Conservation (phyloP, 2,888 invertebrate species). For the Halocaridina rubra region DNA sequence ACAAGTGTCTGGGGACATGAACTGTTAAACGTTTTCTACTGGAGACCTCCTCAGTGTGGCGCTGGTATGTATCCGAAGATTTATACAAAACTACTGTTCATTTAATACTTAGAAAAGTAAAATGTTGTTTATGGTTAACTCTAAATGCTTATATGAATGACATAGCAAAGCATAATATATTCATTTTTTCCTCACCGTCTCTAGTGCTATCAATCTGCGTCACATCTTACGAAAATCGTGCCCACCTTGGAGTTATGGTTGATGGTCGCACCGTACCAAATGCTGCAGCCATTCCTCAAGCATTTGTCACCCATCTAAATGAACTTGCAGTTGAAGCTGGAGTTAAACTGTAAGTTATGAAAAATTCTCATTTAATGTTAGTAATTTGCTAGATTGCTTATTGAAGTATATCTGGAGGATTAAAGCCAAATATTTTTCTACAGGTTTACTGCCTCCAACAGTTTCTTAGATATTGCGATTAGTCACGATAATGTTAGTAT, state of each 20-base stretch:
- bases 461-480: background rate
- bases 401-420: background rate
- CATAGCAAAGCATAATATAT: too few species aligned
- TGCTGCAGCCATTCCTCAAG: slow-evolving; percentile 42
- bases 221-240: slow-evolving; percentile 44
- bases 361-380: background rate
- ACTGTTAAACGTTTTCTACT: slow-evolving; percentile 44
- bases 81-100: too few species aligned
- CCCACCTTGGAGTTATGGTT: slow-evolving; percentile 37
- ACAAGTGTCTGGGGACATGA: slow-evolving; percentile 34
- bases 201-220: slow-evolving; percentile 60
- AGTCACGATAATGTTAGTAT: background rate
- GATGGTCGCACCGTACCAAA: slow-evolving; percentile 41
- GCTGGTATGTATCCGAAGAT: slow-evolving; percentile 34
- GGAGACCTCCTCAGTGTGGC: slow-evolving; percentile 48
- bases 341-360: slow-evolving; percentile 49
- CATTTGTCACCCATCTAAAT: slow-evolving; percentile 56
- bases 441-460: background rate
- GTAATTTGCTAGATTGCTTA: background rate
- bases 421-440: background rate
- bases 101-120: too few species aligned
- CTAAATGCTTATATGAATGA: too few species aligned
- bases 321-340: slow-evolving; percentile 56
- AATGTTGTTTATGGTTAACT: too few species aligned
- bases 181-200: too few species aligned